Conservation (phyloP, 1,140 invertebrate species). For the Cyphomyrmex costatus region DNA sequence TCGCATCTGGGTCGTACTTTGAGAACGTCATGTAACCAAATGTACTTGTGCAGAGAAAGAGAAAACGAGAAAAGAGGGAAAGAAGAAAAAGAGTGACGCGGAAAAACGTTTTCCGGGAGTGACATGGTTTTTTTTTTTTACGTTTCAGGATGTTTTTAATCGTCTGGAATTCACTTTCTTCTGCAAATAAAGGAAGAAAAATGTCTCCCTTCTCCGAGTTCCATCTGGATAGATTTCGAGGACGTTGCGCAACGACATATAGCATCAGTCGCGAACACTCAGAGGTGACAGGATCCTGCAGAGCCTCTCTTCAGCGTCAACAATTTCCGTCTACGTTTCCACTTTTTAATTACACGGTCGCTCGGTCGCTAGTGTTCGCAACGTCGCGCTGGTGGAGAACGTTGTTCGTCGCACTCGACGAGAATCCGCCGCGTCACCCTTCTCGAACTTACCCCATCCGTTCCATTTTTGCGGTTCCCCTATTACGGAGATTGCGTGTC, state of each 20-base stretch:
- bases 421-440: conserved; percentile 9
- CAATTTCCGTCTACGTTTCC: conserved; percentile 80
- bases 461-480: conserved; percentile 72
- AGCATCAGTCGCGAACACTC: conserved; percentile 13
- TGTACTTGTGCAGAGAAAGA: conserved; percentile 22
- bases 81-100: neutral
- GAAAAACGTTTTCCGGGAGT: conserved; percentile 37
- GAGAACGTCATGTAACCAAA: conserved; percentile 9
- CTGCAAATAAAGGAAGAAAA: conserved; percentile 49
- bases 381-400: neutral
- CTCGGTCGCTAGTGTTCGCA: conserved; percentile 58
- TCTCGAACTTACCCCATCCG: conserved; percentile 49
- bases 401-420: conserved; percentile 44
- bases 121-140: conserved; percentile 53
- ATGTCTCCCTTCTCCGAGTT: conserved; percentile 1
- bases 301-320: conserved; percentile 74
- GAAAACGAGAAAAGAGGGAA: neutral
- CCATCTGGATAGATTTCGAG: conserved; percentile 43
- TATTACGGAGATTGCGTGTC: conserved; percentile 76
- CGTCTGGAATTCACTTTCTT: conserved; percentile 57
- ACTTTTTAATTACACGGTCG: conserved; percentile 79
- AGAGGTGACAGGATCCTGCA: conserved; percentile 69
- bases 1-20: conserved; percentile 19
- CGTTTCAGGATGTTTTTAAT: conserved; percentile 58
- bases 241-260: conserved; percentile 23